These are phyloP conservation scores for Mobula hypostoma DNA, from an alignment of 2,113 vertebrate genomes.

Conservation along the genomic window DNA sequence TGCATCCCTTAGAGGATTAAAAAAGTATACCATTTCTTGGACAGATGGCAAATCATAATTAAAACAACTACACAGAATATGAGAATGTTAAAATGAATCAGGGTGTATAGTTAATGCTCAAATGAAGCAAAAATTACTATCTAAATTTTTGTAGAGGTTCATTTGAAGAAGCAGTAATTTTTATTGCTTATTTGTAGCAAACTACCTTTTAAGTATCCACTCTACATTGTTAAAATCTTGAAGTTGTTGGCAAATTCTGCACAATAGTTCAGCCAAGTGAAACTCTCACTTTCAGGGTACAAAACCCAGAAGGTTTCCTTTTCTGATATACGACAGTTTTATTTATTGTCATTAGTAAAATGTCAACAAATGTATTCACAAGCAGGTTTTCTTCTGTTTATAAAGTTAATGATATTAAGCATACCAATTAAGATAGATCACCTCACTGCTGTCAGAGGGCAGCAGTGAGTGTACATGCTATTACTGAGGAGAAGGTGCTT, in stretches of 20 bases:
- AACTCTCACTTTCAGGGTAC: not conserved
- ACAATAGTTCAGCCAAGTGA: not conserved
- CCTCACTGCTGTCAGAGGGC: not conserved
- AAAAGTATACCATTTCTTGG: not conserved
- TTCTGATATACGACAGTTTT: too few relatives aligned
- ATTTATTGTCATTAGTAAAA: not conserved
- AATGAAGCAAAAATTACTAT: not conserved
- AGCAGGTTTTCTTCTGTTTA: not conserved
- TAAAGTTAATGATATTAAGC: too few relatives aligned
- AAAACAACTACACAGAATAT: not conserved
- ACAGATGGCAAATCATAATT: not conserved
- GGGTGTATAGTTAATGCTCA: not conserved
- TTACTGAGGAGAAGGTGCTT: too few relatives aligned
- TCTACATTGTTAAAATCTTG: constrained; percentile 16
- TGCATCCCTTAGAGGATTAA: not conserved
- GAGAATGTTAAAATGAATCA: not conserved
- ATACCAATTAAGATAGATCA: too few relatives aligned
- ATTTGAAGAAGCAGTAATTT: not conserved
- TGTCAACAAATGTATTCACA: not conserved
- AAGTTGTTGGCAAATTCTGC: not conserved
- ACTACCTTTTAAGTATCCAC: not conserved
- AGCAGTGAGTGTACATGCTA: not conserved
- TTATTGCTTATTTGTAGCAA: not conserved
- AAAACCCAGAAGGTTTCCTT: not conserved
- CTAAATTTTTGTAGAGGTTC: not conserved